phyloP scores from a whole-genome alignment of 2,888 invertebrate genomes.

The Caenorhabditis sulstoni region DNA sequence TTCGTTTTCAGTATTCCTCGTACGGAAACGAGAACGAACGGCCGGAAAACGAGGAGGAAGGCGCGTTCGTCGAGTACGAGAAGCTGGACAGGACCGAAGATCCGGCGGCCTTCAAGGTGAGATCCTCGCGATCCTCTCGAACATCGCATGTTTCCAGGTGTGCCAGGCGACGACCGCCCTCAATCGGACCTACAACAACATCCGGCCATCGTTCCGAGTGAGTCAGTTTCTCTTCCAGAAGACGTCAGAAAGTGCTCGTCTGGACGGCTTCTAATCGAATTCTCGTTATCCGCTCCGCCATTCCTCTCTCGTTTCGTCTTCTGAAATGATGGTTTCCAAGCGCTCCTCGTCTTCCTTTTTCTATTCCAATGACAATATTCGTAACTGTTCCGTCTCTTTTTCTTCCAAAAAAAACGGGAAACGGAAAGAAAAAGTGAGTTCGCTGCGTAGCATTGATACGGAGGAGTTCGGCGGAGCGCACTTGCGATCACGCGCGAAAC shows the following conservation, averaged over 20 bases:
- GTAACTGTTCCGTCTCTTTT: background rate
- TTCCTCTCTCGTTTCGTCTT: background rate
- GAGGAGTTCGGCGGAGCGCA: too few species aligned
- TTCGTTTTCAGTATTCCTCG: slow-evolving; percentile 63
- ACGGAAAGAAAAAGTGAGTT: background rate
- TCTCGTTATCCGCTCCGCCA: slow-evolving; percentile 8
- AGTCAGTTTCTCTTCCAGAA: background rate
- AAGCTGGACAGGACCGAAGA: slow-evolving; percentile 63
- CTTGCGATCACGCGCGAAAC: too few species aligned
- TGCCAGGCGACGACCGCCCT: slow-evolving; percentile 52
- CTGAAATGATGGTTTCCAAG: slow-evolving; percentile 9
- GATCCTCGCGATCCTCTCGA: slow-evolving; percentile 1
- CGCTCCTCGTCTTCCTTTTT: background rate
- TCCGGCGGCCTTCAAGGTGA: slow-evolving; percentile 43
- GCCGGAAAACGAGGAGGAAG: slow-evolving; percentile 67
- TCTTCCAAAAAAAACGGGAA: background rate
- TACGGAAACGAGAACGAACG: slow-evolving; percentile 63
- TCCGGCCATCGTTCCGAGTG: slow-evolving; percentile 48
- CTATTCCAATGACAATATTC: background rate
- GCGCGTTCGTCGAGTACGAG: slow-evolving; percentile 74
- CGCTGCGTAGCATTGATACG: too few species aligned
- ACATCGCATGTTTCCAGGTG: too few species aligned
- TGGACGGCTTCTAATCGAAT: slow-evolving; percentile 15
- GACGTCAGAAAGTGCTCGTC: slow-evolving; percentile 7
- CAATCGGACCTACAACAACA: slow-evolving; percentile 51